phyloP scores from a whole-genome alignment of 1,140 invertebrate genomes.

The Venturia canescens region DNA sequence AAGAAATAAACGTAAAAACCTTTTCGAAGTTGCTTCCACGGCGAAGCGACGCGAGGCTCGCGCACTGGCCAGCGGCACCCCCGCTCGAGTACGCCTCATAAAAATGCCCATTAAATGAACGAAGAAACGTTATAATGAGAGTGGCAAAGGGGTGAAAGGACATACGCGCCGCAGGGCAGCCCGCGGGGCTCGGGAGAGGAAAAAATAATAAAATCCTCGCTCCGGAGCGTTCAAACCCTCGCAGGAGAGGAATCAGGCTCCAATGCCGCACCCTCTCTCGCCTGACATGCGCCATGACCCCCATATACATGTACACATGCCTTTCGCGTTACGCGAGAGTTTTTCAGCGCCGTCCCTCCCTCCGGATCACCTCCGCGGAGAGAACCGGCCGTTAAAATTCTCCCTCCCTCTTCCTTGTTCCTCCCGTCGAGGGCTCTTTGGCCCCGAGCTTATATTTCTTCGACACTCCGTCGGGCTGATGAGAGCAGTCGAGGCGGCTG shows the following conservation, averaged over 20 bases:
- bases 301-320: conserved; percentile 52
- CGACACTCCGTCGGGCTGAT: no score
- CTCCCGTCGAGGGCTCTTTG: no score
- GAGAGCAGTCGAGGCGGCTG: no score
- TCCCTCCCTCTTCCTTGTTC: neutral
- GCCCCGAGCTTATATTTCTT: no score
- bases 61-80: no score
- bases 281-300: conserved; percentile 71
- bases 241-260: conserved; percentile 7
- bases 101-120: neutral
- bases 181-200: neutral
- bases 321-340: neutral
- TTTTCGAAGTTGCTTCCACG: no score
- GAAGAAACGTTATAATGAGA: neutral
- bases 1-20: no score
- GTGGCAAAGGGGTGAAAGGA: neutral
- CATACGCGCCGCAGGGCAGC: neutral
- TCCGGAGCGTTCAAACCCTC: conserved; percentile 2
- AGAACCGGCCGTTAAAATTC: neutral
- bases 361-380: conserved; percentile 10
- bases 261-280: conserved; percentile 68
- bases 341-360: neutral
- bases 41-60: no score
- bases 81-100: neutral
- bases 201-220: neutral